Evolutionary conservation across 2,113 vertebrate genomes (phyloP).

Genomic region (Pionites leucogaster): DNA sequence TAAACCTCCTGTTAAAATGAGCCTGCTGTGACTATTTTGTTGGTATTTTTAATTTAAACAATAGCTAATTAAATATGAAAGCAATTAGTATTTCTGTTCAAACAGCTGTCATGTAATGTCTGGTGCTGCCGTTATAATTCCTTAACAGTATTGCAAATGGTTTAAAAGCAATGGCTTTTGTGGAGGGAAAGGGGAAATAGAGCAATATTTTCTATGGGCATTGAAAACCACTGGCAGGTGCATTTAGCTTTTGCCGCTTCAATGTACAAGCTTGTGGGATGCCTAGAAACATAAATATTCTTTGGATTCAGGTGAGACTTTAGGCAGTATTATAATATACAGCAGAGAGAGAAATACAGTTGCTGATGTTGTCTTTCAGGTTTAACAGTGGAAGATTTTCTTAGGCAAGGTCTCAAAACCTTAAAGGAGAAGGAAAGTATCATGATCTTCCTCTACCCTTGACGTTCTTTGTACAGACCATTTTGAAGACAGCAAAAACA

Average conservation of each 20-base stretch:
- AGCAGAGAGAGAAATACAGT: not conserved
- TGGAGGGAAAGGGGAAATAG: not conserved
- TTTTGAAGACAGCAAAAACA: not conserved
- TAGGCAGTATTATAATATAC: not conserved
- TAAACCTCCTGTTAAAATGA: conserved; percentile 58
- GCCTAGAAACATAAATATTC: not conserved
- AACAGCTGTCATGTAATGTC: conserved; percentile 69
- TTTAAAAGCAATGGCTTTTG: conserved; percentile 36
- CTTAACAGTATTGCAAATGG: conserved; percentile 32
- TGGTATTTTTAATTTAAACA: conserved; percentile 71
- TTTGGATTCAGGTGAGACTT: not conserved
- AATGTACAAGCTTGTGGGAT: not conserved
- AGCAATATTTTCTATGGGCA: not conserved
- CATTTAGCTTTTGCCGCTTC: not conserved
- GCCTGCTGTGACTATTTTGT: conserved; percentile 65
- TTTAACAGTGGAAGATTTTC: not conserved
- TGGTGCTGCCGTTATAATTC: conserved; percentile 41
- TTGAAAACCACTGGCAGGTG: not conserved
- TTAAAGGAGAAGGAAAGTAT: not conserved
- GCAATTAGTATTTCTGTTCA: conserved; percentile 68
- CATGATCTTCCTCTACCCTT: not conserved
- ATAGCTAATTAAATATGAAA: conserved; percentile 74
- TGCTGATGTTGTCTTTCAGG: not conserved
- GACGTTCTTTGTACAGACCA: not conserved
- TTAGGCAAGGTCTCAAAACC: not conserved